Evolutionary conservation across 2,888 invertebrate species (phyloP), one percentile per base, ranked within the genome.

Genomic region (Catocala nupta): DNA sequence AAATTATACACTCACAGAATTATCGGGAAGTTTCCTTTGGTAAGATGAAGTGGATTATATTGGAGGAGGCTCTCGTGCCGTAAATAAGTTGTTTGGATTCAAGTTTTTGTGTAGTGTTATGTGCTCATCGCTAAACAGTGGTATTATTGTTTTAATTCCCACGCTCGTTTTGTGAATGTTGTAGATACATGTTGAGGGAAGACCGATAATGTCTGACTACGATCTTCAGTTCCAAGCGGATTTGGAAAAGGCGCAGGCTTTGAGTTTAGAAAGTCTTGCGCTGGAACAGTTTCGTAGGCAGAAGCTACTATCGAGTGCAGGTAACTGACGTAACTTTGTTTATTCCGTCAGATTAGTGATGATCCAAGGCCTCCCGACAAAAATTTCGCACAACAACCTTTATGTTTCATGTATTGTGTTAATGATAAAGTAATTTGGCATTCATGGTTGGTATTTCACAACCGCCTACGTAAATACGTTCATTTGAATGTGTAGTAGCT

Each of bases 211-310:
- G 94, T 94, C 94, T 58, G 97, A 97, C 85, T 96, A 96, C 92
- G 98, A 98, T 82, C 96, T 96, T 81, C 96, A 97, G 90, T 98
- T 97, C 85, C 96, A 97, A 94, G 97, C 97, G 70, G 98, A 98
- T 85, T 92, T 98, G 87, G 98, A 98, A 90, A 96, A 97, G 88
- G 98, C 98, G 1, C 97, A 97, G 86, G 98, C 98, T 56, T 93
- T 98, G 53, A 98, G 98, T 91, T 93, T 98, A 83, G 98, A 98
- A 93, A 97, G 97, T 82, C 94, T 97, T 75, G 98, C 97, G 47
- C 92, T 98, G 73, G 98, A 98, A 83, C 96, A 97, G 85, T 98
- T 97, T 88, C 95, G 96, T 77, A 95, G 97, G 70, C 96, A 96
- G 88, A 97, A 96, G 88, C 93, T 95, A 71, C 92, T 95, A 67